Conservation (phyloP, 2,888 invertebrate species). For the Busseola fusca region DNA sequence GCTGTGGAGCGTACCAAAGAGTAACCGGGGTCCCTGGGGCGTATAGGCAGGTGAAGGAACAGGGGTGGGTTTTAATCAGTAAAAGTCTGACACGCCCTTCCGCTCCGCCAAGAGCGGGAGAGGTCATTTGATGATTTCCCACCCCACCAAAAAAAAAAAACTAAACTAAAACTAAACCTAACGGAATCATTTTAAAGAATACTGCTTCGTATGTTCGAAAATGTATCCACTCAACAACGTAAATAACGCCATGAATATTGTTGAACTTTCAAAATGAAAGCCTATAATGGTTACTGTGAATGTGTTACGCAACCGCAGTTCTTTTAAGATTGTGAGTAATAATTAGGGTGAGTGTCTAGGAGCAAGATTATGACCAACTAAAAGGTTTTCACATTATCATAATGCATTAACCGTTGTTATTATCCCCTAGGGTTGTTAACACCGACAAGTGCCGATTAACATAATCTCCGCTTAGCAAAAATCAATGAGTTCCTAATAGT, state of each 20-base stretch:
- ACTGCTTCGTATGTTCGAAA: neutral
- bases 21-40: too few species aligned
- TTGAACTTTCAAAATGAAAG: neutral
- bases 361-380: conserved; percentile 23
- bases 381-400: conserved; percentile 38
- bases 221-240: neutral
- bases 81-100: too few species aligned
- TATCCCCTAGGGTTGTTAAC: conserved; percentile 31
- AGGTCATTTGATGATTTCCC: too few species aligned
- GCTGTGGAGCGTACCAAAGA: too few species aligned
- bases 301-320: neutral
- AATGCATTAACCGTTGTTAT: conserved; percentile 37
- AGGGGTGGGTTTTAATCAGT: too few species aligned
- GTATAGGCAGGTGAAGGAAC: too few species aligned
- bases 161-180: too few species aligned
- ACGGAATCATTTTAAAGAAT: neutral
- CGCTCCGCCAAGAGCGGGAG: too few species aligned
- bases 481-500: conserved; percentile 15
- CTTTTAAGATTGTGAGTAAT: neutral
- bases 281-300: neutral
- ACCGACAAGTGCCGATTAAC: conserved; percentile 30
- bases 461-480: conserved; percentile 39
- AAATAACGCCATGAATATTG: neutral
- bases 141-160: too few species aligned
- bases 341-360: neutral